Evolutionary conservation across 2,113 vertebrate species (phyloP).

Genomic region (Oryzias celebensis): DNA sequence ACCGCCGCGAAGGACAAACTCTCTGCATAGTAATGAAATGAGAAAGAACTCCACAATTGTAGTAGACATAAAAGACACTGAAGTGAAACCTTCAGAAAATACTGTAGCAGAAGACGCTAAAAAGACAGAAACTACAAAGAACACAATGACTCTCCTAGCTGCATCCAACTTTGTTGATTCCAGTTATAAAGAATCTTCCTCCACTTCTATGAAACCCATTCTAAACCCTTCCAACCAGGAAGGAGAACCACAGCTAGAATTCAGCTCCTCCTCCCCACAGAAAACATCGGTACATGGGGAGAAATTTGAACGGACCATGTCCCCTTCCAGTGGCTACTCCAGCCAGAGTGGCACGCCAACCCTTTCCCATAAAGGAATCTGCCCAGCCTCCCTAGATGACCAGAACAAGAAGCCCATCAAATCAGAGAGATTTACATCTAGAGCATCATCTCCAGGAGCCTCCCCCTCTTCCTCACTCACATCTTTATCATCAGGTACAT

Average conservation of each 20-base stretch:
- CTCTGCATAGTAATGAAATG: slow-evolving; percentile 82
- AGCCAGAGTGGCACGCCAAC: slow-evolving; percentile 96
- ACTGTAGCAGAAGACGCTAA: slow-evolving; percentile 51
- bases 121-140: slow-evolving; percentile 32
- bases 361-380: slow-evolving; percentile 82
- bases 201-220: slow-evolving; percentile 50
- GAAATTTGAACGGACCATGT: slow-evolving; percentile 87
- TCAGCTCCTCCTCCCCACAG: slow-evolving; percentile 72
- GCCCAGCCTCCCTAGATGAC: slow-evolving; percentile 78
- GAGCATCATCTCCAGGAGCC: slow-evolving; percentile 80
- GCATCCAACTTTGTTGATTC: slow-evolving; percentile 15
- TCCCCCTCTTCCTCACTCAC: slow-evolving; percentile 88
- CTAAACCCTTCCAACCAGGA: slow-evolving; percentile 36
- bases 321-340: slow-evolving; percentile 96
- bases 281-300: slow-evolving; percentile 54
- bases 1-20: slow-evolving; percentile 87
- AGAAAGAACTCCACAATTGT: slow-evolving; percentile 70
- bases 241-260: slow-evolving; percentile 62
- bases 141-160: slow-evolving; percentile 14
- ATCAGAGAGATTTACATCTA: slow-evolving; percentile 79
- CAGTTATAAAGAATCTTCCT: slow-evolving; percentile 49
- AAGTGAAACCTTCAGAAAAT: slow-evolving; percentile 37
- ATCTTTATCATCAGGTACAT: slow-evolving; percentile 84
- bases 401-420: slow-evolving; percentile 81
- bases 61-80: slow-evolving; percentile 25